Conservation (phyloP, 2,888 invertebrate genomes). For the Lepidochitona cinerea region DNA sequence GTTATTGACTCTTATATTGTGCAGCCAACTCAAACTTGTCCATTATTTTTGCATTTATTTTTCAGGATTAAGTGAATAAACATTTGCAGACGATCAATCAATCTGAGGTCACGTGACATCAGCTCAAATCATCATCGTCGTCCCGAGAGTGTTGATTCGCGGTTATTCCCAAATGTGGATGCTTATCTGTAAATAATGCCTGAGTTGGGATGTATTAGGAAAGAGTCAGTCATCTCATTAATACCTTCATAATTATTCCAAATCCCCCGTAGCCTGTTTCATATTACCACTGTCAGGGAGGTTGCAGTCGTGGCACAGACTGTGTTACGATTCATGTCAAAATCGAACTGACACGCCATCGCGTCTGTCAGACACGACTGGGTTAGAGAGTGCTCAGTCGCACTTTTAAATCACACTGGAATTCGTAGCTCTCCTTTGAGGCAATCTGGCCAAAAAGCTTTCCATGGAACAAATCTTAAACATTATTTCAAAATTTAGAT, state of each 20-base stretch:
- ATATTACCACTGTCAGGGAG: neutral
- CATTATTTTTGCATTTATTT: too few relatives aligned
- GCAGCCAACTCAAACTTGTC: neutral
- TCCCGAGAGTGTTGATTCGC: neutral
- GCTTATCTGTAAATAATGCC: slow-evolving; percentile 4
- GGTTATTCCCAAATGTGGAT: neutral
- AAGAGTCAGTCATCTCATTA: neutral
- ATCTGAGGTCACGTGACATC: neutral
- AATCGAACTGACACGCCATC: neutral
- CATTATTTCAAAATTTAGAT: too few relatives aligned
- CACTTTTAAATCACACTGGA: too few relatives aligned
- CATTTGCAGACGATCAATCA: neutral
- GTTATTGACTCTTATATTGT: neutral
- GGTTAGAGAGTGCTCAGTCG: too few relatives aligned
- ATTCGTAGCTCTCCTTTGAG: too few relatives aligned
- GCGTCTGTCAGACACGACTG: too few relatives aligned
- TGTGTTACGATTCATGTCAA: neutral
- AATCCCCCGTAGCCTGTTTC: slow-evolving; percentile 2
- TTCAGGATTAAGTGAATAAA: too few relatives aligned
- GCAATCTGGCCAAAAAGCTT: too few relatives aligned
- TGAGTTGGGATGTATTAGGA: neutral
- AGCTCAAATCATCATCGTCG: neutral
- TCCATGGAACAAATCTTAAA: too few relatives aligned
- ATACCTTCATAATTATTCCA: neutral
- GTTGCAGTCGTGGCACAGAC: neutral